phyloP scores from a whole-genome alignment of 2,797 vertebrate genomes.

The Smutsia gigantea region DNA sequence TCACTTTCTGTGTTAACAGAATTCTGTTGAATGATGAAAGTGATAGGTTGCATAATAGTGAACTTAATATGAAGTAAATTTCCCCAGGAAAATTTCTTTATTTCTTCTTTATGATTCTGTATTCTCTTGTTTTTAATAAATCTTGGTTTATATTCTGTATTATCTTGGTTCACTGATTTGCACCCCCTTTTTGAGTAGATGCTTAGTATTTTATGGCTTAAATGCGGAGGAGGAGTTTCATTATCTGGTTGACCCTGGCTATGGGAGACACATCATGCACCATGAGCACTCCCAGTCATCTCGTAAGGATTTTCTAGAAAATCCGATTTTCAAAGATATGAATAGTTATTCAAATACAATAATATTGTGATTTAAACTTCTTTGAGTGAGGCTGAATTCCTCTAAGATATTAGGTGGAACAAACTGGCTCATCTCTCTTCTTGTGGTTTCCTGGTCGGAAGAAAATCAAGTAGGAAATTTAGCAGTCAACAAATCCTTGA shows the following conservation, averaged over 20 bases:
- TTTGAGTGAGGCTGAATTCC: constrained; percentile 32
- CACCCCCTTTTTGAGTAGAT: background rate
- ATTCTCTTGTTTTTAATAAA: constrained; percentile 30
- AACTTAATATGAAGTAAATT: constrained; percentile 65
- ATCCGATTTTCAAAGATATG: background rate
- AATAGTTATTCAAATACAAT: constrained; percentile 28
- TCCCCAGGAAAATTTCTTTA: constrained; percentile 41
- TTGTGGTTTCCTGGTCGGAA: background rate
- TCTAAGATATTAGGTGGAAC: background rate
- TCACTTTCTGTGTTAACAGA: constrained; percentile 62
- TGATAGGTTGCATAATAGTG: constrained; percentile 14
- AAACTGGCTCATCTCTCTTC: background rate
- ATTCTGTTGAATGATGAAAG: constrained; percentile 72
- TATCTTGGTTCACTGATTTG: constrained; percentile 30
- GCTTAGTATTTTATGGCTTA: constrained; percentile 51
- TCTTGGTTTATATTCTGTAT: constrained; percentile 27
- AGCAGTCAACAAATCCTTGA: background rate
- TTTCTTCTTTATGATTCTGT: constrained; percentile 44
- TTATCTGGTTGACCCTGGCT: background rate
- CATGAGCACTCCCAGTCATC: background rate
- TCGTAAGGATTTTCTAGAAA: constrained; percentile 4
- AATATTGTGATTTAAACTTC: background rate
- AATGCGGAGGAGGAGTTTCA: constrained; percentile 32
- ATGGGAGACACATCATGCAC: background rate
- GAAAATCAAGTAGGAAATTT: background rate